Conservation (phyloP, 1,140 invertebrate species). For the Bombus sylvicola region DNA sequence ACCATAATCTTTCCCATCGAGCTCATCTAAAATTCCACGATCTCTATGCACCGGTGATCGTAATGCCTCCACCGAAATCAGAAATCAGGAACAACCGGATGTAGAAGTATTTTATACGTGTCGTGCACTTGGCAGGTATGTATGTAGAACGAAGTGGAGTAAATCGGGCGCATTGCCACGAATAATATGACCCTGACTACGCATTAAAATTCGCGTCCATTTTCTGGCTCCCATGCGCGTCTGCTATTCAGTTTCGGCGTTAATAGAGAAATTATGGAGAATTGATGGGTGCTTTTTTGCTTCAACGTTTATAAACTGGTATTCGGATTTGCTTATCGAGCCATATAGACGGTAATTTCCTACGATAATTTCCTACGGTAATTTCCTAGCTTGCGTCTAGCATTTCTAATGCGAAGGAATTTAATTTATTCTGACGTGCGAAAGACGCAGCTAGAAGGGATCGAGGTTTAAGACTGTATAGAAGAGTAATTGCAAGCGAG, state of each 20-base stretch:
- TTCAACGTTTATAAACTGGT: too few species aligned
- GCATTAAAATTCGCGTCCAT: slow-evolving; percentile 25
- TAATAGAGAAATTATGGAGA: slow-evolving; percentile 11
- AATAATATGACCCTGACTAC: slow-evolving; percentile 45
- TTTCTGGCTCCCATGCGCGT: not conserved
- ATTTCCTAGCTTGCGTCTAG: not conserved
- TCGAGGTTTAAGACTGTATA: not conserved
- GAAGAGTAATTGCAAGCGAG: not conserved
- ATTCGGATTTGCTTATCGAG: not conserved
- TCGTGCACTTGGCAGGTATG: slow-evolving; percentile 55
- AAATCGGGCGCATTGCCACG: slow-evolving; percentile 53
- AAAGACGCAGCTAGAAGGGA: too few species aligned
- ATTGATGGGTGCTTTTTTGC: not conserved
- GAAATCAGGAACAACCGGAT: slow-evolving; percentile 59
- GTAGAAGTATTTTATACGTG: slow-evolving; percentile 57
- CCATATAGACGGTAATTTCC: not conserved
- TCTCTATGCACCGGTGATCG: slow-evolving; percentile 51
- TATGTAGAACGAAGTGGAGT: slow-evolving; percentile 61
- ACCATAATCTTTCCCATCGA: slow-evolving; percentile 29
- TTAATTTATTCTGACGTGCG: not conserved
- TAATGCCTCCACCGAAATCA: slow-evolving; percentile 53
- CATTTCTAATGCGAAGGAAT: slow-evolving; percentile 14
- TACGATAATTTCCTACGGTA: too few species aligned
- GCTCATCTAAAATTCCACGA: slow-evolving; percentile 39
- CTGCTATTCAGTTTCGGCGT: not conserved